Base-by-base conservation (phyloP, 2,113 vertebrate species). In the Mustelus asterias region DNA sequence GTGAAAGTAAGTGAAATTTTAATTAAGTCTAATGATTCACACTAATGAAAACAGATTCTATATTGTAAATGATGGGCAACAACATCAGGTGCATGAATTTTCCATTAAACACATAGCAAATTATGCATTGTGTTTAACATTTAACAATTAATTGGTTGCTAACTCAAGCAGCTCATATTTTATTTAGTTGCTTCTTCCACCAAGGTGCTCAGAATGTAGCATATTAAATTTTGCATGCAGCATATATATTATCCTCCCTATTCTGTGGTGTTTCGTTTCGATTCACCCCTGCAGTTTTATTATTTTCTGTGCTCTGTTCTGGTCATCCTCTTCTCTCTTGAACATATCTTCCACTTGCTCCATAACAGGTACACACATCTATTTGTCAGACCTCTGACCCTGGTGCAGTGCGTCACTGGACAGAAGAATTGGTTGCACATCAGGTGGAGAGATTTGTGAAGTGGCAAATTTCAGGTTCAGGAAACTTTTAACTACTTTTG, bases 1-100 rank as follows among this genome's bases (percentile, higher is more conserved):
- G 58, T 93, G 14, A 83, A 93, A 18, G 10, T 60, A 90, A 90
- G 88, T 90, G 88, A 90, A 90, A 83, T 41, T 83, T 83, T 90
- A 65, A 93, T 65, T 93, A 65, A 65, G 1, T 37, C 89, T 93
- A 93, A 37, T 93, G 60, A 37, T 37, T 93, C 89, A 92, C 29
- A 65, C 20, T 18, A 93, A 65, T 65, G 58, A 93, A 65, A 93
- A 65, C 37, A 20, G 48, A 90, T 90, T 58, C 86, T 89, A 89
- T n/a, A n/a, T 90, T 63, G 88, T 65, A 93, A 93, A 65, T 65
- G 37, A n/a, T 65, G 16, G 33, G n/a, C 63, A 20, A 90, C 48
- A 90, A 60, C 29, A 90, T 33, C 54, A 63, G 58, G 88, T n/a
- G 54, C 89, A 67, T 93, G 33, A 37, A 93, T 93, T 37, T 93